Evolutionary conservation across 1,140 invertebrate genomes (phyloP).

Genomic region (Ridgeia piscesae): DNA sequence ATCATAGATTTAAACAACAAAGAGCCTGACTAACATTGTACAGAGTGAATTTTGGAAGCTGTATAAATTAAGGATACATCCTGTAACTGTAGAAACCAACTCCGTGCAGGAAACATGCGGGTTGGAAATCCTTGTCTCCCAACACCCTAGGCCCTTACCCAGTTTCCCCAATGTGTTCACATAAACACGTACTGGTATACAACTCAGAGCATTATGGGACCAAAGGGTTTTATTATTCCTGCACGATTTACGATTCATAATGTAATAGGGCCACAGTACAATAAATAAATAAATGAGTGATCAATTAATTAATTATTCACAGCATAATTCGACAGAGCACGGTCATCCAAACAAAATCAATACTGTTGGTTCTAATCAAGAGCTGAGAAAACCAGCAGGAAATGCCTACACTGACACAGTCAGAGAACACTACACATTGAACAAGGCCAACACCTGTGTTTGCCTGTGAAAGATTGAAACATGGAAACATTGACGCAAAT

Average conservation of each 20-base stretch:
- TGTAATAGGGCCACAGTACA: background rate
- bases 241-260: background rate
- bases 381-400: background rate
- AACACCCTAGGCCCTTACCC: too few relatives aligned
- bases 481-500: too few relatives aligned
- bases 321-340: background rate
- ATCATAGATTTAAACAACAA: background rate
- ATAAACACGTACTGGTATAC: background rate
- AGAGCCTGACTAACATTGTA: background rate
- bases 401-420: background rate
- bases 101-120: background rate
- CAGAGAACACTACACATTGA: too few relatives aligned
- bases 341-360: conserved; percentile 19
- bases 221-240: background rate
- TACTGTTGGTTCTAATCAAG: background rate
- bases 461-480: too few relatives aligned
- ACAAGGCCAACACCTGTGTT: too few relatives aligned
- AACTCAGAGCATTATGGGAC: background rate
- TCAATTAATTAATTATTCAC: conserved; percentile 13
- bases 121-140: background rate
- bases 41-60: background rate
- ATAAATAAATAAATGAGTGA: background rate
- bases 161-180: background rate
- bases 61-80: background rate
- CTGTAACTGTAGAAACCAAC: background rate